Conservation (phyloP, 2,888 invertebrate genomes). For the Andrena fulva region DNA sequence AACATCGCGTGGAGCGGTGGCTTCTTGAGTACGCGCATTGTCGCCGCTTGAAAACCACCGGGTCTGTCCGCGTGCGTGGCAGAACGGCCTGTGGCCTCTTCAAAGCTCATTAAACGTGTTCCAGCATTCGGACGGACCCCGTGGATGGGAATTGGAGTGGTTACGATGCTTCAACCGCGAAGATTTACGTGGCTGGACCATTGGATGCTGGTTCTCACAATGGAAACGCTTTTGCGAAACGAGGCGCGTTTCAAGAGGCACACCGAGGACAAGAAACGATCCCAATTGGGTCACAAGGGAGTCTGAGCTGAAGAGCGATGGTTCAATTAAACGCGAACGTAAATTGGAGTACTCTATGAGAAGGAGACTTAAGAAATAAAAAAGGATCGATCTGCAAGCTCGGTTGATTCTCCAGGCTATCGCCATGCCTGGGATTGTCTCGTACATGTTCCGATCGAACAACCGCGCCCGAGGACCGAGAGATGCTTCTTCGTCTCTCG, state of each 20-base stretch:
- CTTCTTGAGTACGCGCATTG: slow-evolving; percentile 58
- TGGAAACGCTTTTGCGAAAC: too few species aligned
- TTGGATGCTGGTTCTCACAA: too few species aligned
- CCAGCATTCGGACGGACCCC: slow-evolving; percentile 6
- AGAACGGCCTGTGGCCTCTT: slow-evolving; percentile 35
- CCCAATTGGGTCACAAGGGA: too few species aligned
- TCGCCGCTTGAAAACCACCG: slow-evolving; percentile 54
- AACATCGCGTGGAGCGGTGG: slow-evolving; percentile 67
- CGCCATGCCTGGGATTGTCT: slow-evolving; percentile 25
- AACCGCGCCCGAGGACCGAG: slow-evolving; percentile 25
- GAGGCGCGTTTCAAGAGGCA: too few species aligned
- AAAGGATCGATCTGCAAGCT: not conserved
- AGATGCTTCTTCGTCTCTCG: slow-evolving; percentile 65
- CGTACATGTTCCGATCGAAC: slow-evolving; percentile 35
- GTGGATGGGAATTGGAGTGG: slow-evolving; percentile 6
- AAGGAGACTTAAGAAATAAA: too few species aligned
- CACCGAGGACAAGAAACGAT: too few species aligned
- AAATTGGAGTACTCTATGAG: too few species aligned
- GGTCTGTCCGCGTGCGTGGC: slow-evolving; percentile 28
- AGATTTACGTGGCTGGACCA: not conserved
- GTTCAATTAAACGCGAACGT: too few species aligned
- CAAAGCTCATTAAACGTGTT: slow-evolving; percentile 41
- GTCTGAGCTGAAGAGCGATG: too few species aligned
- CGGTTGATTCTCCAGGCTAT: not conserved
- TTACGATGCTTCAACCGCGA: not conserved